Base-by-base conservation (phyloP, 2,113 vertebrate species). In the Mohoua ochrocephala region DNA sequence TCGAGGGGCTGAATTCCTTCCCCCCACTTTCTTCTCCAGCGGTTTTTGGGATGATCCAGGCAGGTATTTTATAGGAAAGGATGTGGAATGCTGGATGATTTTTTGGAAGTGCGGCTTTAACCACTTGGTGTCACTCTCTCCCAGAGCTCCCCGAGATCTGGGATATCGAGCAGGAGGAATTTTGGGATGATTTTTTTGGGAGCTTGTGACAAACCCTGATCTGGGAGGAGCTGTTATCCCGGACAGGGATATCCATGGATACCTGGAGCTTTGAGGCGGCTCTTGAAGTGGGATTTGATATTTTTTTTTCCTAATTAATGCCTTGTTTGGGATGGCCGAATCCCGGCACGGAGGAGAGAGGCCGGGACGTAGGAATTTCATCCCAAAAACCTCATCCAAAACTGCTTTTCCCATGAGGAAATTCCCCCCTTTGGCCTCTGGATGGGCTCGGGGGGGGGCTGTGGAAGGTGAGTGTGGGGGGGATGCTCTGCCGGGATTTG, bases 301-400 rank as follows among this genome's bases (percentile, higher is more conserved):
- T 8, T 0, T 24, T 33, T 64, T 86, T 68, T 50, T 7, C 11
- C 7, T 4, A 39, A 49, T 8, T 2, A 28, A 26, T 42, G 37
- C 6, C 12, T 65, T 28, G 6, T 68, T 47, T n/a, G 15, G 14
- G 26, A 54, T 27, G 19, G 9, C 26, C 31, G 56, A 12, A 52
- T 77, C 24, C 30, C 1, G 7, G 22, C 27, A 10, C 0, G 0
- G 27, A 56, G 57, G 28, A 1, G 3, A 33, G 63, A 33, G 22
- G 33, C 12, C 0, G 2, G 14, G 33, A 37, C 0, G 0, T 17
- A 5, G 33, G 8, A 12, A 3, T n/a, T 67, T 33, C 23, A 9
- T 24, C 28, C 31, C 4, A 0, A 85, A 65, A 57, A 63, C 15
- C 0, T 7, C 0, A 1, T 0, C 2, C 14, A 30, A 33, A 44